Conservation (phyloP, 2,113 vertebrate genomes). For the Phylloscopus trochilus region DNA sequence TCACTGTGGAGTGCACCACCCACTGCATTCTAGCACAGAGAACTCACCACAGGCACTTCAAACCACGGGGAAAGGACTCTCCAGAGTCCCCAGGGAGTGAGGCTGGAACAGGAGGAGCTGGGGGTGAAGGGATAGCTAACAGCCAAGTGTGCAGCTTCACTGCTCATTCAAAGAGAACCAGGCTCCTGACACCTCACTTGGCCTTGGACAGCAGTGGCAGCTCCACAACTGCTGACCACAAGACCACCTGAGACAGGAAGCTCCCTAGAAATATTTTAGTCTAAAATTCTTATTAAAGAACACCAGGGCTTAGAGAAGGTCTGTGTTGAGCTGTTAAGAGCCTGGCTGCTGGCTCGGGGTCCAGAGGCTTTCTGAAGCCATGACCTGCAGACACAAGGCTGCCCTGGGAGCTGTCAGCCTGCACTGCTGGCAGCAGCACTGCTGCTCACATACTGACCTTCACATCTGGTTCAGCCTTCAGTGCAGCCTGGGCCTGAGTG, state of each 20-base stretch:
- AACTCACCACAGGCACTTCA: neutral
- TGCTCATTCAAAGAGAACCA: neutral
- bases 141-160: neutral
- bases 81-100: neutral
- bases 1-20: neutral
- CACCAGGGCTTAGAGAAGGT: neutral
- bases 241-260: neutral
- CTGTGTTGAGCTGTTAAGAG: constrained; percentile 1
- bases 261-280: neutral
- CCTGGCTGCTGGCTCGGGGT: neutral
- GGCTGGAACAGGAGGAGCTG: neutral
- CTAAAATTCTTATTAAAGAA: neutral
- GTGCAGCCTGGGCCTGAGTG: constrained; percentile 82
- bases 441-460: constrained; percentile 81
- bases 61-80: neutral
- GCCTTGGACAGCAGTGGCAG: neutral
- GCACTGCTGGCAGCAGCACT: constrained; percentile 51
- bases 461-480: constrained; percentile 92
- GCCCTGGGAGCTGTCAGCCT: constrained; percentile 64
- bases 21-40: neutral
- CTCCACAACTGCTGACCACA: neutral
- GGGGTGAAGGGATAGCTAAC: neutral
- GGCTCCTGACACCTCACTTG: neutral
- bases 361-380: constrained; percentile 55
- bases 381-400: constrained; percentile 44